Base-by-base conservation (phyloP, 2,888 invertebrate species). In the Limulus polyphemus region DNA sequence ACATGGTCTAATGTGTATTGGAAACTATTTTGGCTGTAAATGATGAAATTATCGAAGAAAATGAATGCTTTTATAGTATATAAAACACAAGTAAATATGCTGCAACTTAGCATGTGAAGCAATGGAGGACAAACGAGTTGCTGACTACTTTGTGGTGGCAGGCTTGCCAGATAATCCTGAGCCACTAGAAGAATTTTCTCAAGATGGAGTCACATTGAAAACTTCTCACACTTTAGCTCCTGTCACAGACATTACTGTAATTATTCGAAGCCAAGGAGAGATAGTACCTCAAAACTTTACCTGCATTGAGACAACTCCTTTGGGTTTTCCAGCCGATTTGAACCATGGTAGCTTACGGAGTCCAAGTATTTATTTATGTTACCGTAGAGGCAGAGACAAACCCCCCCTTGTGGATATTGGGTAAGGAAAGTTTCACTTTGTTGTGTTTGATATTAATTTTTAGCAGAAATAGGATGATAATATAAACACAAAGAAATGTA, bases 91-190 rank as follows among this genome's bases (percentile, higher is more conserved):
- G 32, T 32, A 32, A 32, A 32, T 32, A 32, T 32, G 32, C 32
- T 32, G 32, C 5, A 5, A 32, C 32, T 32, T 5, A 3, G 32
- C 5, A 32, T 32, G 32, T 32, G 10, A 14, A 50, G 14, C 52
- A 60, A 70, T 70, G 70, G 69, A 69, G 47, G 70, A 70, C 52
- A 69, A 69, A 58, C 70, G 77, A 65, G 90, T 97, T 68, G 95
- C 92, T 46, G 98, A 99, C 80, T 98, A 98, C 79, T 99, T 99
- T 81, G 94, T 99, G 70, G 94, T 99, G 70, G 95, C 97, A 74
- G 98, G 98, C 47, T 81, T 97, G 75, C 89, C 93, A 14, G 87
- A 88, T 67, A 83, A 85, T 73, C 85, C 87, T 47, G 84, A 87
- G 73, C 80, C 85, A 63, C 79, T 89, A 58, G 67, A 67, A 47